Base-by-base conservation (phyloP, 2,888 invertebrate genomes). In the Microdon myrmicae region DNA sequence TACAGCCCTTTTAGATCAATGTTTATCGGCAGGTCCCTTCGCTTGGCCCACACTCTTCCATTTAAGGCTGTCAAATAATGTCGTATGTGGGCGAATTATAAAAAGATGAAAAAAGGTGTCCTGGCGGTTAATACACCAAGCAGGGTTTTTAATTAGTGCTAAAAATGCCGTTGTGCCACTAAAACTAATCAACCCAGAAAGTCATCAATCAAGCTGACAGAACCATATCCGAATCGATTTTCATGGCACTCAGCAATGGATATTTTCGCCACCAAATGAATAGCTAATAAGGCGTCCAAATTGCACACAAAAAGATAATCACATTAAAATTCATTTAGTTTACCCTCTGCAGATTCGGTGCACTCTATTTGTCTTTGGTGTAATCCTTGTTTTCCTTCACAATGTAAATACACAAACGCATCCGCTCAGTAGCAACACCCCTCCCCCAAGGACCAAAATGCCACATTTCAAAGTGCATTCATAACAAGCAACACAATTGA, bases 251-350 rank as follows among this genome's bases (percentile, higher is more conserved):
- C 12, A 20, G 16, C 26, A 29, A 51, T 39, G 23, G 29, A 9
- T 29, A 49, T 44, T 19, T 39, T 20, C 10, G 20, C 22, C 32
- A 23, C 37, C 58, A 64, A n/a, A 47, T 58, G 58, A 47, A 64
- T 58, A 28, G 45, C 32, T 58, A 58, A 66, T 59, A 54, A 53
- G 29, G 53, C 66, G 48, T 66, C 38, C 44, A 66, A 59, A 66
- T 59, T 32, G 53, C 66, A 54, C 53, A 59, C 59, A 59, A 59
- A 54, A 48, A 34, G 53, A 47, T 48, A 54, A 66, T 59, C 66
- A 66, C 59, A 59, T 66, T 48, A 53, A 66, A 66, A 66, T 59
- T 59, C 58, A 53, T 59, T 66, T 19, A 25, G 17, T 31, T 48
- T 35, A 10, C 34, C 29, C 26, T 17, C 43, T 25, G 9, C 20